Evolutionary conservation across 2,797 vertebrate genomes (phyloP).

Genomic region (Acanthiza pusilla): DNA sequence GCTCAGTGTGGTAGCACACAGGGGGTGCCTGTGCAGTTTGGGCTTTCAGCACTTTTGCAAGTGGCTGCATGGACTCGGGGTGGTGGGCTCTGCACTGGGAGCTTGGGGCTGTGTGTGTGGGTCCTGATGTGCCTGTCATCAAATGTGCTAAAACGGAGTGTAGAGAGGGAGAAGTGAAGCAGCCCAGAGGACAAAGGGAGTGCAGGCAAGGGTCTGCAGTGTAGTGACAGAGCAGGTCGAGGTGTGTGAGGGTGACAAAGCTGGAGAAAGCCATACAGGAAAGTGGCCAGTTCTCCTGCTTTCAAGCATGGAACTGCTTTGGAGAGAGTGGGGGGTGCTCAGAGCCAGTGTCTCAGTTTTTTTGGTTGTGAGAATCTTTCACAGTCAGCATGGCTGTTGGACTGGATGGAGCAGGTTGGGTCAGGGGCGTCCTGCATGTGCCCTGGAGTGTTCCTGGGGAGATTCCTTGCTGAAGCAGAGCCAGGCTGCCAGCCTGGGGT

Average conservation of each 20-base stretch:
- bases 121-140: neutral
- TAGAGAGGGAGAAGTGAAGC: neutral
- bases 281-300: neutral
- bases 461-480: neutral
- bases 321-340: neutral
- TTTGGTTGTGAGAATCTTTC: neutral
- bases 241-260: neutral
- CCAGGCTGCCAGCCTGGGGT: neutral
- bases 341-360: fast-evolving
- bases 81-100: neutral
- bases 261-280: neutral
- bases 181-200: neutral
- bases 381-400: neutral
- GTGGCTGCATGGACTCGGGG: fast-evolving
- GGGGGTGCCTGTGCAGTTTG: fast-evolving
- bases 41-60: neutral
- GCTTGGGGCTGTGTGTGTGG: neutral
- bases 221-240: neutral
- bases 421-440: neutral
- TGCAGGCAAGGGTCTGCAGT: neutral
- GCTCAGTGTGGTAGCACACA: fast-evolving
- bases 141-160: neutral
- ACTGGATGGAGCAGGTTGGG: neutral
- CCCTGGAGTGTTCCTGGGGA: neutral
- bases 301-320: neutral